Base-by-base conservation (phyloP, 92 coral and sea anemone species). In the Phenganax marumi region DNA sequence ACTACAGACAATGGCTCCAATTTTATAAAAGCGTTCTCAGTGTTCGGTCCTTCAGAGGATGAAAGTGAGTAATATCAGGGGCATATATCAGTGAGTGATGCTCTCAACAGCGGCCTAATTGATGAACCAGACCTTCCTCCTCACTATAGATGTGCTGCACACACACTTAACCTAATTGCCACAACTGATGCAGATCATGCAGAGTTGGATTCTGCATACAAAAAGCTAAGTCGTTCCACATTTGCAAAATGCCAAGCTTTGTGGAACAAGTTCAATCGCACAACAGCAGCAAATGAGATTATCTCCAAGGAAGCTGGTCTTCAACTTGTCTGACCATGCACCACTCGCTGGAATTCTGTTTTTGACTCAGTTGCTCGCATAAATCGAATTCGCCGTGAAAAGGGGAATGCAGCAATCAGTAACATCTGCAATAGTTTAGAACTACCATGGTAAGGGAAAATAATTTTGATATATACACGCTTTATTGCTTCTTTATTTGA, bases 91-190 rank as follows among this genome's bases (percentile, higher is more conserved):
- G n/a, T 58, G 23, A 13, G 18, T 58, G 65, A 58, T 58, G 65
- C 65, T 58, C n/a, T 58, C 6, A n/a, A 58, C 23, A 58, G 18
- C 23, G 65, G 65, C 65, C 23, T 58, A n/a, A 58, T 58, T 58
- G 23, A 58, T n/a, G 65, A 58, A 58, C 65, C 47, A 12, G 76
- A 70, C 76, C 77, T 72, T 26, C 77, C 50, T 16, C 58, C 77
- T 49, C 77, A 72, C 60, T 19, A 72, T 72, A 72, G 77, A 49
- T 72, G 77, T 72, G 77, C 77, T 12, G 77, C 77, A 50, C 77
- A 72, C 77, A 72, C 77, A 49, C 77, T 48, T 19, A 72, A 72
- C 58, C 77, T 72, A 10, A 50, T 49, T 72, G 77, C 77, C 24
- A 72, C 77, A 49, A 72, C 77, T 72, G 77, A 72, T 17, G 51